Evolutionary conservation across 2,888 invertebrate genomes (phyloP).

Genomic region (Thecophora atra): DNA sequence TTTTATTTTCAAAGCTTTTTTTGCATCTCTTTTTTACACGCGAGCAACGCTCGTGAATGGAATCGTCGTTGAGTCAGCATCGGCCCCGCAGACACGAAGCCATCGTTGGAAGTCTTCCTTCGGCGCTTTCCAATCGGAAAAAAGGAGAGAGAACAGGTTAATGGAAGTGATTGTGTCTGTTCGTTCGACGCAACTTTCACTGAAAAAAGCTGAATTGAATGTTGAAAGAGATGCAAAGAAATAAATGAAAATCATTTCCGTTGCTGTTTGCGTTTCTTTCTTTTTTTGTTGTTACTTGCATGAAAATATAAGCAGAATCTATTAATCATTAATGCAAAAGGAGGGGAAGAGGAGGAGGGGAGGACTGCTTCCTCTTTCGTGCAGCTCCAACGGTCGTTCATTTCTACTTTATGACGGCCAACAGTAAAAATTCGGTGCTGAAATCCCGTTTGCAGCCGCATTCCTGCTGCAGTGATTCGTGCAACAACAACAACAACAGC

Average conservation of each 20-base stretch:
- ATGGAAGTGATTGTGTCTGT: too few relatives aligned
- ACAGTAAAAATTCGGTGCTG: conserved; percentile 11
- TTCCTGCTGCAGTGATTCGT: conserved; percentile 23
- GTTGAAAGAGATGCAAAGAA: background rate
- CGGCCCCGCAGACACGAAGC: too few relatives aligned
- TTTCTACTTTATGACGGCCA: background rate
- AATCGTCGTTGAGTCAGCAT: too few relatives aligned
- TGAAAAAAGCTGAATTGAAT: background rate
- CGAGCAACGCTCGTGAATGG: too few relatives aligned
- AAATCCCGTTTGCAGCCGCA: conserved; percentile 31
- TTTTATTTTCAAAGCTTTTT: too few relatives aligned
- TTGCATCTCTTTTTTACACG: too few relatives aligned
- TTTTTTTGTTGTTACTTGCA: background rate
- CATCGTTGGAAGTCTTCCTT: too few relatives aligned
- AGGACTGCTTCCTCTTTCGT: conserved; percentile 7
- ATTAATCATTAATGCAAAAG: too few relatives aligned
- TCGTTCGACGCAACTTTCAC: too few relatives aligned
- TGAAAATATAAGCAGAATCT: conserved; percentile 1
- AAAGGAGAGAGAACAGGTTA: too few relatives aligned
- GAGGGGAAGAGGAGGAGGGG: too few relatives aligned
- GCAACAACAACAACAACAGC: conserved; percentile 1
- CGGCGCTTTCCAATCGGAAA: too few relatives aligned
- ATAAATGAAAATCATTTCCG: conserved; percentile 5
- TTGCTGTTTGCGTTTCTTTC: background rate
- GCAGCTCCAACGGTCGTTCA: background rate